A percentile compares a stretch with the other conserved stretches of the same genome.
phyloP scores from a whole-genome alignment of 2,888 invertebrate genomes.

The Hirtodrosophila histrioides region DNA sequence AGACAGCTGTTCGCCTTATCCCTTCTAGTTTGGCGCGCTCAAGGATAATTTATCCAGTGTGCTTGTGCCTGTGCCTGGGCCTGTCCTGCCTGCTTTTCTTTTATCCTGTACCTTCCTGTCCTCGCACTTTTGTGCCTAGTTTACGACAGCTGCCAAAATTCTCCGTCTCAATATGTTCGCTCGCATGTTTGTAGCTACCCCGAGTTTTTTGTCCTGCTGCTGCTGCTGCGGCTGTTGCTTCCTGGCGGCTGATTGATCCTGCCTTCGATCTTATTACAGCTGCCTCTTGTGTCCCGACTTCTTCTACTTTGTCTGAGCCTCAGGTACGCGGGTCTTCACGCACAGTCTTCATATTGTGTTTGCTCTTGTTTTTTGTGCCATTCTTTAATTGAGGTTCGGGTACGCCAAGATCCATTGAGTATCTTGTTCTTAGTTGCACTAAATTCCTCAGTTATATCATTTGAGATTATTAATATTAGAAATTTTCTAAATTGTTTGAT shows the following conservation, averaged over 20 bases:
- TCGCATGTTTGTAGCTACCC: slow-evolving; percentile 37
- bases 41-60: slow-evolving; percentile 37
- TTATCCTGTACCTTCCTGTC: slow-evolving; percentile 43
- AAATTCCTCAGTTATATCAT: too few species aligned
- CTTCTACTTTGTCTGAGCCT: slow-evolving; percentile 1
- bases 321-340: slow-evolving; percentile 44
- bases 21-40: slow-evolving; percentile 45
- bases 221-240: slow-evolving; percentile 50
- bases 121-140: slow-evolving; percentile 62
- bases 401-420: slow-evolving; percentile 7
- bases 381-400: slow-evolving; percentile 41
- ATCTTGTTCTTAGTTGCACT: background rate
- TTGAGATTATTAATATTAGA: too few species aligned
- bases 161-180: background rate
- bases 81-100: slow-evolving; percentile 4
- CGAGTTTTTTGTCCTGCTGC: slow-evolving; percentile 34
- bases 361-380: slow-evolving; percentile 4
- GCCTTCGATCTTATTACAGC: slow-evolving; percentile 70
- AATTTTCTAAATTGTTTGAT: too few species aligned
- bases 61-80: slow-evolving; percentile 24
- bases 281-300: slow-evolving; percentile 37
- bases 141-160: slow-evolving; percentile 67
- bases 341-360: slow-evolving; percentile 11
- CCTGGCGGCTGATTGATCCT: slow-evolving; percentile 68
- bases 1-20: slow-evolving; percentile 60